Evolutionary conservation across 2,113 vertebrate genomes (phyloP).

Genomic region (Lates calcarifer): DNA sequence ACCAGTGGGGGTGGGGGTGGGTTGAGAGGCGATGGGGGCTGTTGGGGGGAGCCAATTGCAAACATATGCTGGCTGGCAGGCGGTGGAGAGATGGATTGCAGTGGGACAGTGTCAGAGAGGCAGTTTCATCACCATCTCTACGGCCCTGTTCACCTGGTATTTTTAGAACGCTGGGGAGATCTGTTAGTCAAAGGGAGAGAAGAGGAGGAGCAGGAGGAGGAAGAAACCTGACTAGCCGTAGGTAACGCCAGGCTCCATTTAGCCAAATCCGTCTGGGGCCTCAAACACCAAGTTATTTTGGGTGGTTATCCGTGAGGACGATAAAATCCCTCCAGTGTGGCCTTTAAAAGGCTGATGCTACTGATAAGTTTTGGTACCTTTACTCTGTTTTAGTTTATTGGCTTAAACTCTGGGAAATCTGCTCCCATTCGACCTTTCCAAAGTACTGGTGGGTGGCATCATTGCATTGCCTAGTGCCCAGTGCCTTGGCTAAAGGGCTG

Average conservation of each 20-base stretch:
- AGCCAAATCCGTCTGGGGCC: slow-evolving; percentile 58
- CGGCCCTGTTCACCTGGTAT: slow-evolving; percentile 98
- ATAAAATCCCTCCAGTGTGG: slow-evolving; percentile 14
- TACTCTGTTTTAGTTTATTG: slow-evolving; percentile 4
- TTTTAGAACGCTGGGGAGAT: slow-evolving; percentile 99
- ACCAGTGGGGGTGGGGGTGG: slow-evolving; percentile 63
- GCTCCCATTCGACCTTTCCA: slow-evolving; percentile 16
- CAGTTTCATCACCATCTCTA: slow-evolving; percentile 97
- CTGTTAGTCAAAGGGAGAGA: slow-evolving; percentile 95
- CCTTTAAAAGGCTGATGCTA: slow-evolving; percentile 18
- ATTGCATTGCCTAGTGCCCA: neutral
- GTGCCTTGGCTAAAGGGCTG: neutral
- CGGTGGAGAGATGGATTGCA: slow-evolving; percentile 98
- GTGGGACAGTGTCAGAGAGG: slow-evolving; percentile 96
- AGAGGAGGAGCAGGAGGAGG: slow-evolving; percentile 73
- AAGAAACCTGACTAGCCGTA: slow-evolving; percentile 88
- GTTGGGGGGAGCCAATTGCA: slow-evolving; percentile 94
- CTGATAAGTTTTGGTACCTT: neutral
- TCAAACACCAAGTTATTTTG: slow-evolving; percentile 58
- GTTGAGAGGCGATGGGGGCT: slow-evolving; percentile 63
- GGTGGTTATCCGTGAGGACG: slow-evolving; percentile 26
- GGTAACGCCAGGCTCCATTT: slow-evolving; percentile 64
- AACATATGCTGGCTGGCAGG: slow-evolving; percentile 99
- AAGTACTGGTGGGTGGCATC: neutral
- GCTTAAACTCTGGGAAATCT: neutral